These are phyloP conservation scores for Pyrgus malvae DNA, from an alignment of 2,888 invertebrate genomes.

Conservation along the genomic window DNA sequence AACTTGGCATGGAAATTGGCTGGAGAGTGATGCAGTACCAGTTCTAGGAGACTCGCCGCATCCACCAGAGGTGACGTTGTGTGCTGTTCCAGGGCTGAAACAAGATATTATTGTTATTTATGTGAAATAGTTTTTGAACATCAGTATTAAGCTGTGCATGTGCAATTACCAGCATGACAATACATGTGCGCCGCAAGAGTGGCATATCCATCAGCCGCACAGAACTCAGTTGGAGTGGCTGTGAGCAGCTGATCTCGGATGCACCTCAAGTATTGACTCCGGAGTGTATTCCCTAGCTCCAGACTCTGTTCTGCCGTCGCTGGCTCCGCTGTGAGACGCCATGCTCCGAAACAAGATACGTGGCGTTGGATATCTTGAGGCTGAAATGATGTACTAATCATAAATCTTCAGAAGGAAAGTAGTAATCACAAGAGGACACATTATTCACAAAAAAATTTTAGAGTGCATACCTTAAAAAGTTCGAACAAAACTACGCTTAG, in stretches of 20 bases:
- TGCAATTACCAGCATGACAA: slow-evolving; percentile 67
- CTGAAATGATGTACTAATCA: slow-evolving; percentile 51
- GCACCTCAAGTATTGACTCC: slow-evolving; percentile 84
- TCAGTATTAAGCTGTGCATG: too few species aligned
- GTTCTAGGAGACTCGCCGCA: slow-evolving; percentile 87
- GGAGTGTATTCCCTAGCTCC: slow-evolving; percentile 82
- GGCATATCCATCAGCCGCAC: slow-evolving; percentile 90
- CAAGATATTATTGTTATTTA: not conserved
- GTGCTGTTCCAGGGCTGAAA: slow-evolving; percentile 72
- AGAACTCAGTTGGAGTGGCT: slow-evolving; percentile 86
- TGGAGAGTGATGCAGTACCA: slow-evolving; percentile 88
- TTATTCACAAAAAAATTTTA: too few species aligned
- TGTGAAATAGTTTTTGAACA: too few species aligned
- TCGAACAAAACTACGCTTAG: too few species aligned
- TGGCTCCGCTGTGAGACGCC: slow-evolving; percentile 86
- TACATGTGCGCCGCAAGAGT: slow-evolving; percentile 89
- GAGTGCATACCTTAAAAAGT: too few species aligned
- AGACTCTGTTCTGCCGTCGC: slow-evolving; percentile 77
- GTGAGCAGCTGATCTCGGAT: slow-evolving; percentile 74
- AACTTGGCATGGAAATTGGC: slow-evolving; percentile 95
- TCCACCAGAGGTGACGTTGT: slow-evolving; percentile 82
- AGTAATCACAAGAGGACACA: too few species aligned
- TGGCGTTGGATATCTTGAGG: slow-evolving; percentile 91
- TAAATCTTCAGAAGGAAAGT: too few species aligned
- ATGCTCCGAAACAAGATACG: slow-evolving; percentile 88